Conservation (phyloP, 2,797 vertebrate genomes). For the Chelmon rostratus region DNA sequence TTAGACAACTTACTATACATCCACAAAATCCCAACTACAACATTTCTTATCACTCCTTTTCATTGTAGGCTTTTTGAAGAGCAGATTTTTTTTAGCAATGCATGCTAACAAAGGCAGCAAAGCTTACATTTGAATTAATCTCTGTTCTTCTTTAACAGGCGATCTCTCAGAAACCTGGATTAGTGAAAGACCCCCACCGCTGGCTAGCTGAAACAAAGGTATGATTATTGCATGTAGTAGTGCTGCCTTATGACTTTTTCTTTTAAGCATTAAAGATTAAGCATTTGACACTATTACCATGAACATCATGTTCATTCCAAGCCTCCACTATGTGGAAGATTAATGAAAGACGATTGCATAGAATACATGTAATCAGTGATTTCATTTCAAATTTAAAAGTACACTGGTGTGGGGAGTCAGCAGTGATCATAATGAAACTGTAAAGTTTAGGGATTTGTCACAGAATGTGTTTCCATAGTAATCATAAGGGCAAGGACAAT, state of each 20-base stretch:
- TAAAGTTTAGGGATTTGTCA: constrained; percentile 13
- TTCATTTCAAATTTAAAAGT: background rate
- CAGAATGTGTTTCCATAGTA: constrained; percentile 16
- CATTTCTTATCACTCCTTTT: background rate
- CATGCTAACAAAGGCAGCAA: constrained; percentile 5
- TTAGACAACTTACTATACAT: background rate
- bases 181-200: constrained; percentile 90
- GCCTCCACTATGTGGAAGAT: background rate
- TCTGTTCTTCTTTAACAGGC: constrained; percentile 82
- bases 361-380: background rate
- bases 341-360: background rate
- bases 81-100: background rate
- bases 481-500: constrained; percentile 3
- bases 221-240: constrained; percentile 45
- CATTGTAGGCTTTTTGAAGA: background rate
- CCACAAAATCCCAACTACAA: background rate
- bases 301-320: background rate
- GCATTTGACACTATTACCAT: constrained; percentile 5
- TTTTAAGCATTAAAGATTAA: no score
- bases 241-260: no score
- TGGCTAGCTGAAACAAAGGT: constrained; percentile 98
- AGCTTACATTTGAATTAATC: constrained; percentile 38
- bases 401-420: constrained; percentile 17
- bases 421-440: constrained; percentile 11
- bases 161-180: constrained; percentile 86